Base-by-base conservation (phyloP, 37 sponge, comb jelly and placozoan species). In the Bolinopsis microptera region DNA sequence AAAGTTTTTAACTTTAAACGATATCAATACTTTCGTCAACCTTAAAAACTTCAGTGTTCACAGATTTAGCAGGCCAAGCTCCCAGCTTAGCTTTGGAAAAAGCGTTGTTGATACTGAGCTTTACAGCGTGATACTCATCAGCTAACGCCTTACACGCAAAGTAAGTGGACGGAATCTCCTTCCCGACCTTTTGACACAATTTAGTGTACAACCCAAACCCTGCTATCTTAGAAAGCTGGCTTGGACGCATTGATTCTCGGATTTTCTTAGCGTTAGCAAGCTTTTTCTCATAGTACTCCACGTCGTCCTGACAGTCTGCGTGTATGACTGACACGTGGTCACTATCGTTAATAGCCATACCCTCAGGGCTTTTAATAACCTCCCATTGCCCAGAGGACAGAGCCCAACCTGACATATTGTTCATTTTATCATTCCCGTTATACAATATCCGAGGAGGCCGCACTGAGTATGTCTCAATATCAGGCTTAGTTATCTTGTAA, bases 41-140 rank as follows among this genome's bases (percentile, higher is more conserved):
- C n/a, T n/a, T 2, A 38, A 80, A 80, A 23, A 35, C 9, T 27
- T 80, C 83, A 32, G 83, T 80, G 83, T 80, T 80, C 1, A 80
- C 23, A 2, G 83, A 2, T 31, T 80, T 80, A 5, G 18, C 21
- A 36, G 27, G 28, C 83, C 83, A 80, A 35, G 83, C 8, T 23
- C 83, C 83, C 5, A 80, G 36, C 9, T 36, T 23, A 35, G 38
- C 83, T 35, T 32, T 36, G 8, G 36, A 9, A 35, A 80, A 80
- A 23, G 83, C 83, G 23, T 80, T 80, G 38, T 5, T 13, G 8
- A 80, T 38, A 32, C 36, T 80, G 23, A 27, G 33, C 23, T 80
- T 80, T 9, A 35, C 83, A 80, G 38, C 83, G 2, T 33, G 83
- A 35, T 80, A 80, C 35, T 5, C 8, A 23, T 32, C 36, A 32